Evolutionary conservation across 2,113 vertebrate genomes (phyloP), one percentile per base, ranked within the genome.

Genomic region (Hyla sarda): DNA sequence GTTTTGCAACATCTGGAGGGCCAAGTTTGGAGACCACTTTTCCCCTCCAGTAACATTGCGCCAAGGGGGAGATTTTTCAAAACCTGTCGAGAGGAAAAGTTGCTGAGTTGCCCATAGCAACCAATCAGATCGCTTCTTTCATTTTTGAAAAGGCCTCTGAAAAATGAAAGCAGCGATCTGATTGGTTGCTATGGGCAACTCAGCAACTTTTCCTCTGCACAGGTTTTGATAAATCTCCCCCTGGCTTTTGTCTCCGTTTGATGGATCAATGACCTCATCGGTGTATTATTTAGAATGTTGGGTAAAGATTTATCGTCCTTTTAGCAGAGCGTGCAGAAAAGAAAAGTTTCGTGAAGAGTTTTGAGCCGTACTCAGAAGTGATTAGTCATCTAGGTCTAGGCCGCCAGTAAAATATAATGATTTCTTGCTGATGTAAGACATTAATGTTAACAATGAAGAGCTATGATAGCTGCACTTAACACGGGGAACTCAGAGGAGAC

Each of bases 341-440:
- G n/a, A 37, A 45, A 74, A 74, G 45, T 69, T 69, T 69, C 2
- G 41, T 25, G 41, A 25, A 47, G 21, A 47, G 37, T 47, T 47
- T 47, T 28, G 32, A 8, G 32, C 72, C 4, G 45, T 48, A 74
- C 69, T 72, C 45, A 37, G 3, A 25, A 74, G 37, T 74, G 72
- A 47, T 74, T 21, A 74, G 41, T 74, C 37, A 74, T 47, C 21
- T n/a, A 25, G 41, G 28, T 74, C 41, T 1, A 23, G 71, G 17
- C 71, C 45, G 16, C 11, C 28, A 8, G 62, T 65, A 65, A 16
- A 65, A 69, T 32, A 34, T 34, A 69, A 34, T 34, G 30, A 69
- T 69, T 25, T 69, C 65, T 34, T 69, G 65, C 65, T 69, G 65
- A 69, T 69, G 65, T 69, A 6, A 34, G 65, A 69, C 65, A 34